Base-by-base conservation (phyloP, 1,140 invertebrate species). In the Onthophagus taurus region DNA sequence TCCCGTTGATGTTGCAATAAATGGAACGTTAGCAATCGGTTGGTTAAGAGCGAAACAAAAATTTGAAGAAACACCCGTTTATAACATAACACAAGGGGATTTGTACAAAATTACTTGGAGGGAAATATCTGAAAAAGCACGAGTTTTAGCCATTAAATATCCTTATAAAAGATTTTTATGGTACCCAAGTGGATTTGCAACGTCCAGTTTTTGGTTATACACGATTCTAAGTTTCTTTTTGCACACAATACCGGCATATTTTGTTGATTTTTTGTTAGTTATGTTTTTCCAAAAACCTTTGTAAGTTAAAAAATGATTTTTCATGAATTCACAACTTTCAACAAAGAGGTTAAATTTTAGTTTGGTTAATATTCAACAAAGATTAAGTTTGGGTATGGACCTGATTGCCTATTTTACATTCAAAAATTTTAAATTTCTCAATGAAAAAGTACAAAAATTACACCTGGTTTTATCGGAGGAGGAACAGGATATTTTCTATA, bases 1-100 rank as follows among this genome's bases (percentile, higher is more conserved):
- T 11, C 89, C 89, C 0, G 88, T 90, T 0, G 89, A 94, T 59
- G 71, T 83, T 23, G 75, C 75, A 1, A 78, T 13, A 3, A 39
- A 39, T 39, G 37, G 24, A 7, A 26, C 7, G n/a, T 7, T n/a
- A 26, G 24, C 24, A 7, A n/a, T 26, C n/a, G 24, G 7, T 26
- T 26, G n/a, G 24, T 26, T 26, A 7, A 26, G 24, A n/a, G n/a
- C 24, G n/a, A 26, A 26, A n/a, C 7, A 26, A 26, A 26, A 7
- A 26, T 26, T 26, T 26, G 24, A 26, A 26, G 20, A n/a, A 4
- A 26, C 19, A 13, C 2, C 18, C 1, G 37, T 39, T 21, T 39
- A 39, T 16, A 39, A 39, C 11, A 12, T 26, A 7, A 39, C 37
- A 17, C 7, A 9, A n/a, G 19, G 20, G 9, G 26, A 3, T 23